Conservation (phyloP, 2,888 invertebrate species). For the Amphipoea oculea region DNA sequence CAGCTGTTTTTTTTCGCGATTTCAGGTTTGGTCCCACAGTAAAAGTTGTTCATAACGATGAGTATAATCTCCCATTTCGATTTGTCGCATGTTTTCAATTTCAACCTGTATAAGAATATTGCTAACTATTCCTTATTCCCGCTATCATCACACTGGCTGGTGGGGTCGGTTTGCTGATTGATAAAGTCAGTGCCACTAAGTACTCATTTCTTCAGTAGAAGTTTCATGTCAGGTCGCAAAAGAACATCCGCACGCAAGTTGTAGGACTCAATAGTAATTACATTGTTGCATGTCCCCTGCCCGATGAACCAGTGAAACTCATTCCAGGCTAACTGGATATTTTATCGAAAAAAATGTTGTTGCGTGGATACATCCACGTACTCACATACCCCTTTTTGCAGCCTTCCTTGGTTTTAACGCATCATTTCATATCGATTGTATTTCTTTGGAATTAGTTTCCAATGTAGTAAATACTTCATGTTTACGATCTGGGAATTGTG, state of each 20-base stretch:
- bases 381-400: constrained; percentile 37
- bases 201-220: neutral
- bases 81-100: too few species aligned
- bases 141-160: neutral
- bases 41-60: too few species aligned
- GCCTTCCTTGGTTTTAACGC: constrained; percentile 56
- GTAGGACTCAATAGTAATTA: neutral
- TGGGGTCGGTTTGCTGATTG: neutral
- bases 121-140: neutral
- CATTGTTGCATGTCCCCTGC: constrained; percentile 33
- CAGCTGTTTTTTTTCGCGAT: too few species aligned
- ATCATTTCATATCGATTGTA: constrained; percentile 58
- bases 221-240: neutral
- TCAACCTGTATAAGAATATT: neutral
- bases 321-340: constrained; percentile 48
- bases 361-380: constrained; percentile 44
- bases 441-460: constrained; percentile 47
- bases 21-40: too few species aligned
- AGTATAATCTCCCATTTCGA: too few species aligned
- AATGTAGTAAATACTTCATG: constrained; percentile 34
- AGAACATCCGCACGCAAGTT: constrained; percentile 5
- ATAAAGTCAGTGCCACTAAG: neutral
- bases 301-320: constrained; percentile 50
- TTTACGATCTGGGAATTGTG: constrained; percentile 63
- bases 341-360: constrained; percentile 43